A percentile compares a stretch with the other conserved stretches of the same genome.
Conservation (phyloP, 2,888 invertebrate species). For the Helobdella robusta region DNA sequence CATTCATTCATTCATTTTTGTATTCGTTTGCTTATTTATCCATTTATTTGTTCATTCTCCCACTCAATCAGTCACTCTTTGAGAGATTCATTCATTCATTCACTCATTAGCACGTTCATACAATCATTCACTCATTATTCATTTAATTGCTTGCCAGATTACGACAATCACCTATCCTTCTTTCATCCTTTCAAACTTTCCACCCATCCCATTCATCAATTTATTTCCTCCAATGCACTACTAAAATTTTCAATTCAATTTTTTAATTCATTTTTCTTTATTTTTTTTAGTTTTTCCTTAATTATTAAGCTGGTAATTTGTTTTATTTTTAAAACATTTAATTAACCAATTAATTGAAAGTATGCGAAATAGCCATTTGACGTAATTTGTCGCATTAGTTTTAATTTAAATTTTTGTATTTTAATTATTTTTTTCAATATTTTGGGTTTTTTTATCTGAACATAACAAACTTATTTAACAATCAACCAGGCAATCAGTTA, state of each 20-base stretch:
- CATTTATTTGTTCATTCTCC: not conserved
- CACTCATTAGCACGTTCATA: not conserved
- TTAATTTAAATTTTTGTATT: too few relatives aligned
- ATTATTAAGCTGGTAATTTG: not conserved
- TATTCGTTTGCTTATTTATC: not conserved
- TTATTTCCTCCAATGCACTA: too few relatives aligned
- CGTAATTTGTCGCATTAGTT: too few relatives aligned
- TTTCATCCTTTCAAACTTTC: not conserved
- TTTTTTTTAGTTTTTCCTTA: not conserved
- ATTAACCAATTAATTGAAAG: not conserved
- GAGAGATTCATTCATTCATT: not conserved
- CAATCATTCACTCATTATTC: not conserved
- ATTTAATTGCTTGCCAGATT: not conserved
- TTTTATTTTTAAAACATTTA: not conserved
- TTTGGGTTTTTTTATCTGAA: too few relatives aligned
- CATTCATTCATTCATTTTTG: not conserved
- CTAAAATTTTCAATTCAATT: not conserved
- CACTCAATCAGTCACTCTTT: not conserved
- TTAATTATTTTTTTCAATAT: too few relatives aligned
- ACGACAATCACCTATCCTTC: not conserved
- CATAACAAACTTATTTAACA: too few relatives aligned
- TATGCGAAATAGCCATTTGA: too few relatives aligned
- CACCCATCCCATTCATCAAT: slow-evolving; percentile 8
- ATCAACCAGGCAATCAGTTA: not conserved
- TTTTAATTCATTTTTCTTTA: not conserved